Conservation (phyloP, 2,797 vertebrate genomes). For the Siniperca undulata region DNA sequence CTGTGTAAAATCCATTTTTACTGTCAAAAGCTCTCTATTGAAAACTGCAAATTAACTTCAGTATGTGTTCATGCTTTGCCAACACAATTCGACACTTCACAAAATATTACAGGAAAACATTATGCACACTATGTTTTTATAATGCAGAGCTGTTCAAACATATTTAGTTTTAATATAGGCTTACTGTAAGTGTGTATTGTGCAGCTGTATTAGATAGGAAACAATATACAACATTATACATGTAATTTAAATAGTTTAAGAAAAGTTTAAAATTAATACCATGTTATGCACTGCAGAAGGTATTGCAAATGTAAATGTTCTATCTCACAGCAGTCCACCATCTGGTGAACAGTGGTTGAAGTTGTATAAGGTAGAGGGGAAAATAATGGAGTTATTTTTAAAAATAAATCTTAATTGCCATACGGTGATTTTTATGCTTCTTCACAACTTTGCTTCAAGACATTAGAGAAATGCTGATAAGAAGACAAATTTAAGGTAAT, state of each 20-base stretch:
- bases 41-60: slow-evolving; percentile 22
- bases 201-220: background rate
- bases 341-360: slow-evolving; percentile 48
- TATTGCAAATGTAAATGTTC: slow-evolving; percentile 52
- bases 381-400: slow-evolving; percentile 38
- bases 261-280: slow-evolving; percentile 53
- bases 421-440: slow-evolving; percentile 39
- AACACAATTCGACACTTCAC: background rate
- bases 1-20: background rate
- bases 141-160: slow-evolving; percentile 11
- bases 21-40: background rate
- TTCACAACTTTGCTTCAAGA: slow-evolving; percentile 49
- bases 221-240: background rate
- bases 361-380: slow-evolving; percentile 25
- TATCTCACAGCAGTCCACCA: slow-evolving; percentile 45
- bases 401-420: slow-evolving; percentile 18
- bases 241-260: slow-evolving; percentile 40
- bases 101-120: background rate
- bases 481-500: slow-evolving; percentile 36
- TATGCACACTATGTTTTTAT: background rate
- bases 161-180: background rate
- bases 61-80: background rate
- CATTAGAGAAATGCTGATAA: slow-evolving; percentile 28
- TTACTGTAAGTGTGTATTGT: background rate
- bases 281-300: slow-evolving; percentile 44